Conservation (phyloP, 2,888 invertebrate genomes). For the Pterobdella sp. region DNA sequence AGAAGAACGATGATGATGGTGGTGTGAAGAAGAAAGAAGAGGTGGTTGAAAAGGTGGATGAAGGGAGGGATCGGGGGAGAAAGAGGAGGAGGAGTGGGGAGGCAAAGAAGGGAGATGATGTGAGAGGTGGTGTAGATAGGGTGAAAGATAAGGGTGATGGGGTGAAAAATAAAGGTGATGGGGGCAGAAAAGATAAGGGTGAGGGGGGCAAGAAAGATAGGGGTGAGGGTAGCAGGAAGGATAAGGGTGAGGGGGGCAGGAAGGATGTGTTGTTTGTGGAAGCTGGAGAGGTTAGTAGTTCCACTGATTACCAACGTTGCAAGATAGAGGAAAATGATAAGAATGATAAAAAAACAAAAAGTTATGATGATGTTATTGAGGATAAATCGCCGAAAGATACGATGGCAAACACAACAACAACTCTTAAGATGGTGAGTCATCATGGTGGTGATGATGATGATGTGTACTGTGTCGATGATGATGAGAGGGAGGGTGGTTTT, state of each 20-base stretch:
- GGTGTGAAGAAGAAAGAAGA: background rate
- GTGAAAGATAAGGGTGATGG: background rate
- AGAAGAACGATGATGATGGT: background rate
- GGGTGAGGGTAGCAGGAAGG: background rate
- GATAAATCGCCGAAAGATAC: background rate
- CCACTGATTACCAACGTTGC: slow-evolving; percentile 14
- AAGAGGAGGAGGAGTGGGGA: background rate
- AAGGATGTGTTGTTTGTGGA: background rate
- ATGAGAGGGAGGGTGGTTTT: background rate
- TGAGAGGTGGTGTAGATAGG: background rate
- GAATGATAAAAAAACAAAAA: background rate
- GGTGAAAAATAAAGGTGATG: background rate
- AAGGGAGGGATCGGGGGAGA: background rate
- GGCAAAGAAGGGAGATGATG: background rate
- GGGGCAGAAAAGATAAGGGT: background rate
- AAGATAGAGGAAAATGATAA: background rate
- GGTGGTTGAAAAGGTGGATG: background rate
- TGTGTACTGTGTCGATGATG: background rate
- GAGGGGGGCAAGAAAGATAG: background rate
- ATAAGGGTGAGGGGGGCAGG: background rate
- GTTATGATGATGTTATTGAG: background rate
- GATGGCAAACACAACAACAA: background rate
- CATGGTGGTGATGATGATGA: slow-evolving; percentile 7
- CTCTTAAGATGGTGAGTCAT: background rate
- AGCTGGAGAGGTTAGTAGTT: slow-evolving; percentile 22